Percentiles rank a stretch among this genome's conserved stretches.
phyloP scores from a whole-genome alignment of 2,797 vertebrate genomes.

The Sebastes itinus region DNA sequence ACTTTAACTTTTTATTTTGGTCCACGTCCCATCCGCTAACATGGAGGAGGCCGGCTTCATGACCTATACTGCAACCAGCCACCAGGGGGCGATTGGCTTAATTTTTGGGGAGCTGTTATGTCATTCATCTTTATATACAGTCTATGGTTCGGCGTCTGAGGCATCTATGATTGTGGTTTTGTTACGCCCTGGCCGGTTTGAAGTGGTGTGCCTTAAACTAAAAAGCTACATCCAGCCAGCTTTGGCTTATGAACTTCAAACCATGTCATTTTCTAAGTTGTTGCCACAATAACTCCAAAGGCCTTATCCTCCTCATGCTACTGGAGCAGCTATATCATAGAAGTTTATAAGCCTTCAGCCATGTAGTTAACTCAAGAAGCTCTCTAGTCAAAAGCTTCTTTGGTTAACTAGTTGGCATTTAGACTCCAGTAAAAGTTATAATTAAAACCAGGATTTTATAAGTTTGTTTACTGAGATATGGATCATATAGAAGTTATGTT shows the following conservation, averaged over 20 bases:
- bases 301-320: neutral
- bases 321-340: neutral
- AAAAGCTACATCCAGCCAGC: neutral
- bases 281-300: conserved; percentile 9
- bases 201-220: neutral
- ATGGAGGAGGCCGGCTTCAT: no score
- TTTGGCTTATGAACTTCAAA: conserved; percentile 1
- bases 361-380: neutral
- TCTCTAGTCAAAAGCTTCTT: neutral
- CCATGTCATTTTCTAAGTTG: conserved; percentile 11
- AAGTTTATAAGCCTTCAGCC: neutral
- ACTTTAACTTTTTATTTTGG: no score
- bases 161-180: neutral
- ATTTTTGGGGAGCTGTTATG: no score
- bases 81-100: no score
- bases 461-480: neutral
- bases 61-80: no score
- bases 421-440: neutral
- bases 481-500: neutral
- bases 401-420: neutral
- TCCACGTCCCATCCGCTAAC: no score
- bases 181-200: neutral
- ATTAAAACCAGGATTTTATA: neutral
- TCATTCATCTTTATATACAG: no score
- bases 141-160: neutral